phyloP scores from a whole-genome alignment of 2,797 vertebrate genomes.

The Platyrinchus mystaceus region DNA sequence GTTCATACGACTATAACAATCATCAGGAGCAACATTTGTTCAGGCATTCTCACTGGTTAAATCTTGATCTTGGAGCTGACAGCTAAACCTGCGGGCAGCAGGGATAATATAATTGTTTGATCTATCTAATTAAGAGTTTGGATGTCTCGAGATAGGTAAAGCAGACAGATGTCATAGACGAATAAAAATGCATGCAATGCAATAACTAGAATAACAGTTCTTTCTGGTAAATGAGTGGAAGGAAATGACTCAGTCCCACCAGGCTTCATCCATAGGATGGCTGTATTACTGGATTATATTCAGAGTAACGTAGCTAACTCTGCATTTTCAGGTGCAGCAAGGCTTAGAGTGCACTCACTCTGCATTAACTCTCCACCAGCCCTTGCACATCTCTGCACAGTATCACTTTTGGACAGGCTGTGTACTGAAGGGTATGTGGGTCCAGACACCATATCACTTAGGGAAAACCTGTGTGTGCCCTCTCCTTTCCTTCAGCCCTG shows the following conservation, averaged over 20 bases:
- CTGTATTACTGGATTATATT: background rate
- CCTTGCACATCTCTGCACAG: fast-evolving
- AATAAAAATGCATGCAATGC: background rate
- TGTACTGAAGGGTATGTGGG: too few relatives aligned
- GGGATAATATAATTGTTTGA: background rate
- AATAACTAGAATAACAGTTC: background rate
- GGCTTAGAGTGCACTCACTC: background rate
- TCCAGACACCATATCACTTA: fast-evolving
- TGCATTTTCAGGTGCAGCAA: background rate
- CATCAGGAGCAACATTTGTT: background rate
- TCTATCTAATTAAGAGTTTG: background rate
- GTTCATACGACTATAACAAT: background rate
- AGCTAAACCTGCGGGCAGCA: background rate
- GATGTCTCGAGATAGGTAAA: background rate
- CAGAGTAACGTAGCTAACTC: background rate
- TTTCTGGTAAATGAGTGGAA: background rate
- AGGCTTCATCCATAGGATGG: background rate
- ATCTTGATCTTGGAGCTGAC: background rate
- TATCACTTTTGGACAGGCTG: background rate
- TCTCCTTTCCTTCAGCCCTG: background rate
- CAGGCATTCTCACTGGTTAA: background rate
- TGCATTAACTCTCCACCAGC: background rate
- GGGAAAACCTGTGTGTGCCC: fast-evolving
- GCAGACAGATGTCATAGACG: background rate
- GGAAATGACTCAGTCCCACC: background rate